phyloP scores from a whole-genome alignment of 2,888 invertebrate genomes.

The Drepanosiphum platanoidis region DNA sequence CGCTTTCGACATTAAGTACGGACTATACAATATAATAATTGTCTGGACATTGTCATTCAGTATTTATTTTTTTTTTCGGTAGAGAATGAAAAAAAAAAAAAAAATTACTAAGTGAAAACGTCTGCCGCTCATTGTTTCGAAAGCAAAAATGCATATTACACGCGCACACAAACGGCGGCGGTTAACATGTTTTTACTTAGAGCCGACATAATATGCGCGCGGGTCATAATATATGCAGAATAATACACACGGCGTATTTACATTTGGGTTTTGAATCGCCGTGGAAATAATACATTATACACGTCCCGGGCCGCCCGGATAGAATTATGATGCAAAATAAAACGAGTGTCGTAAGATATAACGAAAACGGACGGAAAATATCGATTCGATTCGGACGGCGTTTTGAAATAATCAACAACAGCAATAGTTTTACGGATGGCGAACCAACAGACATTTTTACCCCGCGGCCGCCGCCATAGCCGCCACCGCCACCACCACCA shows the following conservation, averaged over 20 bases:
- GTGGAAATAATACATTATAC: background rate
- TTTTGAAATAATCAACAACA: slow-evolving; percentile 54
- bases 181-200: slow-evolving; percentile 2
- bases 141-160: slow-evolving; percentile 39
- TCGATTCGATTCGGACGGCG: slow-evolving; percentile 56
- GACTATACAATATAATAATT: slow-evolving; percentile 22
- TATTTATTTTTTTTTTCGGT: slow-evolving; percentile 10
- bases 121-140: slow-evolving; percentile 32
- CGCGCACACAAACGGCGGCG: background rate
- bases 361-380: slow-evolving; percentile 54
- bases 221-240: background rate
- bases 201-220: slow-evolving; percentile 5
- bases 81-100: slow-evolving; percentile 21
- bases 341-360: slow-evolving; percentile 33
- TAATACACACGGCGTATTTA: background rate
- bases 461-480: background rate
- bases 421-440: slow-evolving; percentile 61
- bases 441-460: slow-evolving; percentile 48
- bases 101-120: slow-evolving; percentile 52
- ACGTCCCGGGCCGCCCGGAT: background rate
- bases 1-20: slow-evolving; percentile 56
- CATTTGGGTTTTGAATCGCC: background rate
- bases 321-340: slow-evolving; percentile 50
- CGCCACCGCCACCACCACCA: too few species aligned
- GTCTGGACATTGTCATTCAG: slow-evolving; percentile 58